Base-by-base conservation (phyloP, 1,140 invertebrate genomes). In the Ceratitis capitata region DNA sequence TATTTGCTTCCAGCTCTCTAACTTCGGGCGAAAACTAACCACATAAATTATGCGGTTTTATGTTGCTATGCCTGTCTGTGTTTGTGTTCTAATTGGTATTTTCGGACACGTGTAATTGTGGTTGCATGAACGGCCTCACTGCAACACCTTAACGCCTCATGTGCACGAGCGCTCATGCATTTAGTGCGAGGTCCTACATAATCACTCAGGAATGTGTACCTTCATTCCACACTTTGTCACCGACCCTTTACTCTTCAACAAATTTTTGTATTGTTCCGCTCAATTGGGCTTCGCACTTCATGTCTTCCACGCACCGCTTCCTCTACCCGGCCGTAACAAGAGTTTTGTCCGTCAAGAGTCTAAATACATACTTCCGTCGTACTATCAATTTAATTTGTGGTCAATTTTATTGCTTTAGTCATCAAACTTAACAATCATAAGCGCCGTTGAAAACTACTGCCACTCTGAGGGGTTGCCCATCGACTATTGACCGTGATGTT, bases 381-480 rank as follows among this genome's bases (percentile, higher is more conserved):
- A 32, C 69, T 78, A 78, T 78, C 39, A 78, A 78, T 78, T 78
- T 78, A 78, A 78, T 42, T 78, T 78, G 39, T 2, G n/a, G 69
- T 45, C 69, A 78, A 78, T 78, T 45, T 45, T 78, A 78, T 78
- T 45, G 69, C 32, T 14, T 26, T 39, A 32, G 29, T 16, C 32
- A 69, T 47, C 69, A 78, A 45, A 45, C 26, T 9, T 69, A n/a
- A n/a, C n/a, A n/a, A n/a, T n/a, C n/a, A 26, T 35, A 78, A 42
- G 10, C 29, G 16, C 69, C 39, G 69, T 42, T 19, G 42, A 42
- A 35, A 53, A 47, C 16, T 16, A 29, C 6, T 2, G 26, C 47
- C 26, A 32, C n/a, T 23, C 26, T 39, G 1, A 56, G 45, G 49
- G 56, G 83, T 84, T 23, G 29, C 56, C n/a, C 83, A 64, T 16